Base-by-base conservation (phyloP, 2,113 vertebrate species). In the Brachyistius frenatus region DNA sequence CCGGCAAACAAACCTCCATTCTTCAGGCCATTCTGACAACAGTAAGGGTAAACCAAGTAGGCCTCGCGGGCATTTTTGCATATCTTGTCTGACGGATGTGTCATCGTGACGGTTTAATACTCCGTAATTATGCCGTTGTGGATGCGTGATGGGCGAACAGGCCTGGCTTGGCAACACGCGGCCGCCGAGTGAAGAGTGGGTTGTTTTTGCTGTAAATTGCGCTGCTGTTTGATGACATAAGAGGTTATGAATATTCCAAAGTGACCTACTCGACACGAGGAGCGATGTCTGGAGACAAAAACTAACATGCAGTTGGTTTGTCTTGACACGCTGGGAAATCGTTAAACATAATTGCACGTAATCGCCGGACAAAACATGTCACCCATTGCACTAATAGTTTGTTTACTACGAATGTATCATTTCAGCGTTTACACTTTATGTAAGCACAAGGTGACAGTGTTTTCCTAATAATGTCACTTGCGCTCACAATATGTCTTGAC, bases 391-490 rank as follows among this genome's bases (percentile, higher is more conserved):
- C 71, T 88, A 87, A 91, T 69, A 81, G 85, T 74, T 84, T 90
- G 83, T 86, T 90, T 88, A 75, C 85, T 44, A 32, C 57, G 73
- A 85, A 84, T 78, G 39, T 57, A 93, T 90, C 87, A 91, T 85
- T 82, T 91, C 82, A 69, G 91, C 90, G 86, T 88, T 91, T 92
- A 93, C 92, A 91, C 74, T 86, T 53, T 60, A 64, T 65, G 93
- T 93, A 91, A 93, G 93, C 92, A 89, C 56, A 85, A 93, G 94
- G 92, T 93, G 85, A 84, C 80, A 71, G 6, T 61, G 84, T 94
- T 91, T 94, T 87, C 93, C 93, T 95, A 92, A 92, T 83, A 93
- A 94, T 91, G 93, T 90, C 93, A 94, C 92, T 88, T 91, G 86
- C 87, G 92, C 93, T 92, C 93, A 88, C 86, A 50, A 69, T 67